These are phyloP conservation scores for Harpagifer antarcticus DNA, from an alignment of 2,797 vertebrate species.

Conservation along the genomic window DNA sequence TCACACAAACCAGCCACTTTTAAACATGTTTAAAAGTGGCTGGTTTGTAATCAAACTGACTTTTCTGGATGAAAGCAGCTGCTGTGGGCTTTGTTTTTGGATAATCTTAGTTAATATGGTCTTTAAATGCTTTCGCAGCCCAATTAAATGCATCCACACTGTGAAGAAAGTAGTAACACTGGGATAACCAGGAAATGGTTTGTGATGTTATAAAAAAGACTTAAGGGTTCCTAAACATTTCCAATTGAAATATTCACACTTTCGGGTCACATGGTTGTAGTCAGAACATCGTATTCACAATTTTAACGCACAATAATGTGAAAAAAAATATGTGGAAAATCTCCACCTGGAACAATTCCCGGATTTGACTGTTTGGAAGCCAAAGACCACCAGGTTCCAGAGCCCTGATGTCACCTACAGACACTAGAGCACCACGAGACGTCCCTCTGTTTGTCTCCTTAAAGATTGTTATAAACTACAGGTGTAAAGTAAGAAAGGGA, in stretches of 20 bases:
- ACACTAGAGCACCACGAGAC: slow-evolving; percentile 31
- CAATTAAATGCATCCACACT: not conserved
- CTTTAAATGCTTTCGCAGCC: not conserved
- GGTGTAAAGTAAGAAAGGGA: slow-evolving; percentile 19
- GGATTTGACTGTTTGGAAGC: not conserved
- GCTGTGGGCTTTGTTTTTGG: not conserved
- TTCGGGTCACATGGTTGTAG: not conserved
- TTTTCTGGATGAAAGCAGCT: not conserved
- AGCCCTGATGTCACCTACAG: slow-evolving; percentile 7
- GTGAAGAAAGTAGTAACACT: not conserved
- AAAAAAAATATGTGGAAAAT: not conserved
- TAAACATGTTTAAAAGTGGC: not conserved
- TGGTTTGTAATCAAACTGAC: not conserved
- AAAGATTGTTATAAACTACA: slow-evolving; percentile 67
- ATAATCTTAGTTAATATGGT: not conserved
- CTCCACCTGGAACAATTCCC: not conserved
- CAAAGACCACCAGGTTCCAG: slow-evolving; percentile 40
- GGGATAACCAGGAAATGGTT: slow-evolving; percentile 13
- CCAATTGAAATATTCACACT: not conserved
- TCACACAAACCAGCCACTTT: not conserved
- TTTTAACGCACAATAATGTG: not conserved
- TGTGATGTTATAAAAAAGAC: not conserved
- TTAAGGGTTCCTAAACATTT: slow-evolving; percentile 14
- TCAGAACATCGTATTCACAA: not conserved
- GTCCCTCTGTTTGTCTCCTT: not conserved